Conservation (phyloP, 92 coral and sea anemone species). For the Galaxea fascicularis region DNA sequence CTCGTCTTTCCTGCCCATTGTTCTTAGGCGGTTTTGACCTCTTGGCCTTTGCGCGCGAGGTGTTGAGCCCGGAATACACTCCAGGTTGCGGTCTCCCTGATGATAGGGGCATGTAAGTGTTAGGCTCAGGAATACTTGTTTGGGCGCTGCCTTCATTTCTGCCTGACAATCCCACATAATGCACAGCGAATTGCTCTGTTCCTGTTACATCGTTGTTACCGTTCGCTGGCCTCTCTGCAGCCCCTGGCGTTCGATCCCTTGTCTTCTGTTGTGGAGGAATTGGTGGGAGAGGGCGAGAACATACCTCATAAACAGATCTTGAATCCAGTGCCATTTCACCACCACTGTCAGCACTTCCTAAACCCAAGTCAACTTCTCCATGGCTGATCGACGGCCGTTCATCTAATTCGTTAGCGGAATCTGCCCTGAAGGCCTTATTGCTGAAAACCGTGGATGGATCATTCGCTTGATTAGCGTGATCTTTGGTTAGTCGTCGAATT, state of each 20-base stretch:
- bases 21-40: neutral
- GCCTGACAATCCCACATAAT: slow-evolving; percentile 4
- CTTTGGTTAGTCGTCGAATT: neutral
- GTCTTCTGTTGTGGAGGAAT: neutral
- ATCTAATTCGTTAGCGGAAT: neutral
- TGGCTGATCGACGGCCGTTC: neutral
- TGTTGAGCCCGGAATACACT: neutral
- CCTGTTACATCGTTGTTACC: neutral
- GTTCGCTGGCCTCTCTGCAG: neutral
- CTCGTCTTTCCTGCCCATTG: neutral
- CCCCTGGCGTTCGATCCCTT: neutral
- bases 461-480: neutral
- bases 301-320: neutral
- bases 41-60: neutral
- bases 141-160: neutral
- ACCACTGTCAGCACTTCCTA: neutral
- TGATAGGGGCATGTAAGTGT: slow-evolving; percentile 24
- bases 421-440: neutral
- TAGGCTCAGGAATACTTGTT: neutral
- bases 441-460: neutral
- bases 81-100: neutral
- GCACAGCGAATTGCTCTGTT: neutral
- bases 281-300: slow-evolving; percentile 18
- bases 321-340: neutral
- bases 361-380: slow-evolving; percentile 15